Evolutionary conservation across 2,888 invertebrate species (phyloP).

Genomic region (Micoletzkya japonica): DNA sequence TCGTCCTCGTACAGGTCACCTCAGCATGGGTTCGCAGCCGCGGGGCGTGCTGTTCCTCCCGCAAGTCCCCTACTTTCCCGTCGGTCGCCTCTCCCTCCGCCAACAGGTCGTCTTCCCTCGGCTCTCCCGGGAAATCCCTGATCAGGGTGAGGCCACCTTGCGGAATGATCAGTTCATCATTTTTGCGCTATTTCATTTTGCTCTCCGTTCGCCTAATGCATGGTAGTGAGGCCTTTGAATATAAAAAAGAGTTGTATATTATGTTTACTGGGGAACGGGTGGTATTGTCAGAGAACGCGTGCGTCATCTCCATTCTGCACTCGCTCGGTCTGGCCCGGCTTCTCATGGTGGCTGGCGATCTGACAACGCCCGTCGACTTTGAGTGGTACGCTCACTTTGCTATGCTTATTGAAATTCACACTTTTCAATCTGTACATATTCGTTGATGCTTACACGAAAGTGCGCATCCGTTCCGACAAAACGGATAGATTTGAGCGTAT

Average conservation of each 20-base stretch:
- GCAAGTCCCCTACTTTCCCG: conserved; percentile 69
- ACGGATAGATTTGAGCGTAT: too few species aligned
- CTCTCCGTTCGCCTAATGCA: too few species aligned
- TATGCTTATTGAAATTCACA: too few species aligned
- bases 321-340: conserved; percentile 60
- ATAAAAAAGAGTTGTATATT: neutral
- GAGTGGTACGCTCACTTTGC: conserved; percentile 66
- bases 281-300: neutral
- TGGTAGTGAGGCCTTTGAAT: neutral
- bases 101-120: conserved; percentile 64
- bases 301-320: conserved; percentile 5
- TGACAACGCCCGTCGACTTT: conserved; percentile 66
- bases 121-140: neutral
- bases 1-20: neutral
- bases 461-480: too few species aligned
- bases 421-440: too few species aligned
- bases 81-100: conserved; percentile 66
- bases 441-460: too few species aligned
- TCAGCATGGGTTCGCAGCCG: neutral
- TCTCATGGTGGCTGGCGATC: conserved; percentile 61
- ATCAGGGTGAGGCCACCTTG: neutral
- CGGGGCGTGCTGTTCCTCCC: conserved; percentile 67
- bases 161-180: neutral
- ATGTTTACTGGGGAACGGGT: neutral
- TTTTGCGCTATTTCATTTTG: neutral